Percentiles rank a stretch among this genome's conserved stretches.
These are phyloP conservation scores for Illadopsis cleaveri DNA, from an alignment of 2,113 vertebrate species.

Conservation along the genomic window DNA sequence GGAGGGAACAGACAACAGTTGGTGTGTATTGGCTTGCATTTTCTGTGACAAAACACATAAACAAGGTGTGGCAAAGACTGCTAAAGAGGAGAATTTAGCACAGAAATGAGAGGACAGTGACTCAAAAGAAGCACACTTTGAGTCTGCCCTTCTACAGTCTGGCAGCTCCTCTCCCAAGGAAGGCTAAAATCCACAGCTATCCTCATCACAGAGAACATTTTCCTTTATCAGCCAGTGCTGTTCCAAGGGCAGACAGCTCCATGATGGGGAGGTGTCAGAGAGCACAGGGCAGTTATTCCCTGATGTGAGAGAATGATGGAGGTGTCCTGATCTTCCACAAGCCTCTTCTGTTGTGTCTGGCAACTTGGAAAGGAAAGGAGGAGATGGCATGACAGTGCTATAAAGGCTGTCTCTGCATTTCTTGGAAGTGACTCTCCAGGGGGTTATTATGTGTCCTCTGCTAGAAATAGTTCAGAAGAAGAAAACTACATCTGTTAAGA, in stretches of 20 bases:
- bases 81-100: not conserved
- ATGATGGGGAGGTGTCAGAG: not conserved
- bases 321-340: not conserved
- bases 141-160: not conserved
- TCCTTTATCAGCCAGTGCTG: not conserved
- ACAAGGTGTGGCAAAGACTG: not conserved
- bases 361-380: rapidly evolving
- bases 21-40: not conserved
- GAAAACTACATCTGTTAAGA: not conserved
- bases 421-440: not conserved
- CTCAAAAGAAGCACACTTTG: not conserved
- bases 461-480: not conserved
- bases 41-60: not conserved
- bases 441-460: not conserved
- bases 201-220: not conserved
- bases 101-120: not conserved
- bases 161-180: not conserved
- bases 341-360: not conserved
- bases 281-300: not conserved
- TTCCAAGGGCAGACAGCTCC: not conserved
- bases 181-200: not conserved
- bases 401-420: not conserved
- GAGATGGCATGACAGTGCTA: rapidly evolving
- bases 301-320: not conserved
- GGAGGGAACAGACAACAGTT: not conserved